Evolutionary conservation across 2,888 invertebrate species (phyloP).

Genomic region (Andrena trimmerana): DNA sequence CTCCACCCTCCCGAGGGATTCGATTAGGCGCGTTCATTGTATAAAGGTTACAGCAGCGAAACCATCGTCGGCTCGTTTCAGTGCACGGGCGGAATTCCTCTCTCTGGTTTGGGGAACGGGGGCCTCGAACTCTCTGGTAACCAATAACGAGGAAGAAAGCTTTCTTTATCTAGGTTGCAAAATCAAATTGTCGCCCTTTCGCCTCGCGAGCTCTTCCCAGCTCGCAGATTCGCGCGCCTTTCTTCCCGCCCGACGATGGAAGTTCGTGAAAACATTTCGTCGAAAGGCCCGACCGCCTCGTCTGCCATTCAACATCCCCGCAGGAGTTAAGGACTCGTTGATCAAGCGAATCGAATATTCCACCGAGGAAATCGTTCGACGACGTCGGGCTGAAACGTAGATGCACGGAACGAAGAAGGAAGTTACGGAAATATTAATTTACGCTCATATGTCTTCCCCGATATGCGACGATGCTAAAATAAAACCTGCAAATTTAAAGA

Average conservation of each 20-base stretch:
- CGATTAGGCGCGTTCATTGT: slow-evolving; percentile 61
- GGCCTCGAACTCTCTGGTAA: slow-evolving; percentile 51
- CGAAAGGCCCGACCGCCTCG: slow-evolving; percentile 35
- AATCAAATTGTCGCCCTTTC: slow-evolving; percentile 68
- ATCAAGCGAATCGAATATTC: slow-evolving; percentile 65
- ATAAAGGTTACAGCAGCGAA: slow-evolving; percentile 52
- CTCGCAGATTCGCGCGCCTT: slow-evolving; percentile 32
- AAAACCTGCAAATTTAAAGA: too few species aligned
- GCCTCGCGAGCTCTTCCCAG: slow-evolving; percentile 1
- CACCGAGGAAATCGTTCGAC: slow-evolving; percentile 36
- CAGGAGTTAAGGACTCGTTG: slow-evolving; percentile 63
- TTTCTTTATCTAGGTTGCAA: slow-evolving; percentile 72
- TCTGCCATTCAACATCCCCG: slow-evolving; percentile 51
- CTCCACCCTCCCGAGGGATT: slow-evolving; percentile 34
- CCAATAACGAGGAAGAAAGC: slow-evolving; percentile 73
- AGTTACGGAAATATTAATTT: neutral
- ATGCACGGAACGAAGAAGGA: neutral
- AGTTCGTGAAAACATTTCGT: slow-evolving; percentile 67
- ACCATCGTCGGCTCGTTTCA: slow-evolving; percentile 48
- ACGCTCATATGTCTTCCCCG: too few species aligned
- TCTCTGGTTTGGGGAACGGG: slow-evolving; percentile 29
- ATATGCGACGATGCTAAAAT: too few species aligned
- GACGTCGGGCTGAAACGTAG: neutral
- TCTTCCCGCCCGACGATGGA: slow-evolving; percentile 8
- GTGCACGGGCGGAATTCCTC: slow-evolving; percentile 45